Evolutionary conservation across 2,797 vertebrate species (phyloP).

Genomic region (Pipistrellus pipistrellus): DNA sequence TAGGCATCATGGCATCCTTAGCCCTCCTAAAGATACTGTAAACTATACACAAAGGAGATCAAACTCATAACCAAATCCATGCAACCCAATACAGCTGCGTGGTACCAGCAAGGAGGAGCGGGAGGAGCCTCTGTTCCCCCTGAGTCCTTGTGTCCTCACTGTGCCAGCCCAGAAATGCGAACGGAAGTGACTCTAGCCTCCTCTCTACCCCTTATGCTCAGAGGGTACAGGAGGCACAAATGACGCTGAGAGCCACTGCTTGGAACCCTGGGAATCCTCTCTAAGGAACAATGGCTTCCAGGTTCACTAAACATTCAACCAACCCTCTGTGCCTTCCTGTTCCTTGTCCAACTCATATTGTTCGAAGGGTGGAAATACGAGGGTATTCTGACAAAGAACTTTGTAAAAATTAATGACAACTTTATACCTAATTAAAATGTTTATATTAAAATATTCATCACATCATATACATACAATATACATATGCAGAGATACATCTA

Average conservation of each 20-base stretch:
- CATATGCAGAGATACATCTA: neutral
- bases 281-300: neutral
- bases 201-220: too few species aligned
- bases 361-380: neutral
- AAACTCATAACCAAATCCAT: neutral
- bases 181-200: neutral
- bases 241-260: neutral
- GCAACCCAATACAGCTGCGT: accelerated
- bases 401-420: neutral
- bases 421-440: neutral
- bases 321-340: neutral
- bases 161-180: neutral
- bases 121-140: accelerated
- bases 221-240: neutral
- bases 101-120: accelerated
- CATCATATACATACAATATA: neutral
- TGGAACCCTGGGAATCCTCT: neutral
- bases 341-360: neutral
- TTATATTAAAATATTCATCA: neutral
- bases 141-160: neutral
- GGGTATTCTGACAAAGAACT: neutral
- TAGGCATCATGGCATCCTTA: neutral
- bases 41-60: neutral
- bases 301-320: neutral
- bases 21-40: neutral